Evolutionary conservation across 2,113 vertebrate species (phyloP), one percentile per base, ranked within the genome.

Genomic region (Scomber colias): DNA sequence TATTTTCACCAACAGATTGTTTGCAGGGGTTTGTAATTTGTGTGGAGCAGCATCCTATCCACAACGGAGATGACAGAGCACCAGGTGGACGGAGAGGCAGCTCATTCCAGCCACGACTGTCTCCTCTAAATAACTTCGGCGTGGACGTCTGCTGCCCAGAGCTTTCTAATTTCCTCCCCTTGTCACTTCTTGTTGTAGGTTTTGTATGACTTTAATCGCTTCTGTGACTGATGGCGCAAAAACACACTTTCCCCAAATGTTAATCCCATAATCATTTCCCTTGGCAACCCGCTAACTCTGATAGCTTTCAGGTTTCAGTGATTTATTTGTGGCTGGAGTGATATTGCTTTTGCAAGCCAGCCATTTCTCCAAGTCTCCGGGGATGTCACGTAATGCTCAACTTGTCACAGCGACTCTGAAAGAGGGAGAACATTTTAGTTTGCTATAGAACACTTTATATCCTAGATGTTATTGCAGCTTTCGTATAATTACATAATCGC

Each of bases 221-320:
- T 71, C 69, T 60, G 64, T 79, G 76, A 82, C 65, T 68, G 74
- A 85, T 79, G 56, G 63, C 66, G 67, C 79, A 73, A 76, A 84
- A 86, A 87, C 85, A 75, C 72, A 51, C 74, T 75, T 79, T 53
- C 50, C 54, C 13, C 44, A 66, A 74, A 57, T 61, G 13, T 59
- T 69, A 85, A 89, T 89, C 77, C 70, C 63, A 57, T 89, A 81
- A 87, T 89, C 74, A 79, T 85, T 79, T 85, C 63, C 55, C 68
- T 61, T 6, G 66, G 65, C 75, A 69, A 24, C 62, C 31, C 11
- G 30, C 61, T 76, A 49, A 61, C 79, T 73, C 68, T 61, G 79
- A 72, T 65, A 65, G 71, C 75, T 74, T 82, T 76, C 54, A 79
- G 68, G 73, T 60, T 73, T 50, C 55, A 15, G 19, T 81, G 71